Evolutionary conservation across 1,140 invertebrate species (phyloP).

Genomic region (Galleria mellonella): DNA sequence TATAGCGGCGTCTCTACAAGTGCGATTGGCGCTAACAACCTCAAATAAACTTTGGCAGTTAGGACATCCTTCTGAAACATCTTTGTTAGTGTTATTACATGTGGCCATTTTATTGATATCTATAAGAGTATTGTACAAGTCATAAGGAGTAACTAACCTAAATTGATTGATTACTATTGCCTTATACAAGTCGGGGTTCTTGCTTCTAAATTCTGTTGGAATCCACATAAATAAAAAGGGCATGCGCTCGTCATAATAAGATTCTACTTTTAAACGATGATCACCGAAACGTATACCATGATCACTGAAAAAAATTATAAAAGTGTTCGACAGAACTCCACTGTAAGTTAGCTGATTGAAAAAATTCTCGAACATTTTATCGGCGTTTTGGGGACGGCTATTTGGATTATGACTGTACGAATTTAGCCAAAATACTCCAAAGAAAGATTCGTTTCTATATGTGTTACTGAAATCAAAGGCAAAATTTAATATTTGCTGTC

Average conservation of each 20-base stretch:
- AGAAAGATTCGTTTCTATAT: constrained; percentile 76
- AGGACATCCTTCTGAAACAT: constrained; percentile 69
- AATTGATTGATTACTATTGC: constrained; percentile 80
- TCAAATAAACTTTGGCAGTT: constrained; percentile 82
- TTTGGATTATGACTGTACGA: constrained; percentile 80
- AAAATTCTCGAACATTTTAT: constrained; percentile 73
- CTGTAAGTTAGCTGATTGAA: constrained; percentile 72
- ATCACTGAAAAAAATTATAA: constrained; percentile 88
- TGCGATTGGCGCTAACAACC: constrained; percentile 78
- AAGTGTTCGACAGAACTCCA: constrained; percentile 75
- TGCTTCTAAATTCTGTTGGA: constrained; percentile 79
- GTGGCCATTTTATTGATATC: constrained; percentile 62
- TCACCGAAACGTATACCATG: constrained; percentile 89
- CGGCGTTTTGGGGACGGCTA: constrained; percentile 77
- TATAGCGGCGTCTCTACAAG: constrained; percentile 84
- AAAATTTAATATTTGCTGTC: constrained; percentile 76
- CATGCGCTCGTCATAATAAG: constrained; percentile 88
- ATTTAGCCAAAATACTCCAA: constrained; percentile 84
- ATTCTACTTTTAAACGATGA: constrained; percentile 81
- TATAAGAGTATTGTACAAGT: constrained; percentile 79
- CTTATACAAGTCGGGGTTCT: constrained; percentile 74
- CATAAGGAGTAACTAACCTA: constrained; percentile 82
- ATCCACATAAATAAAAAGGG: constrained; percentile 85
- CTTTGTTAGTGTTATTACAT: constrained; percentile 40
- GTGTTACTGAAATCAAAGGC: constrained; percentile 77